Conservation (phyloP, 2,113 vertebrate genomes). For the Sebastes schlegelii region DNA sequence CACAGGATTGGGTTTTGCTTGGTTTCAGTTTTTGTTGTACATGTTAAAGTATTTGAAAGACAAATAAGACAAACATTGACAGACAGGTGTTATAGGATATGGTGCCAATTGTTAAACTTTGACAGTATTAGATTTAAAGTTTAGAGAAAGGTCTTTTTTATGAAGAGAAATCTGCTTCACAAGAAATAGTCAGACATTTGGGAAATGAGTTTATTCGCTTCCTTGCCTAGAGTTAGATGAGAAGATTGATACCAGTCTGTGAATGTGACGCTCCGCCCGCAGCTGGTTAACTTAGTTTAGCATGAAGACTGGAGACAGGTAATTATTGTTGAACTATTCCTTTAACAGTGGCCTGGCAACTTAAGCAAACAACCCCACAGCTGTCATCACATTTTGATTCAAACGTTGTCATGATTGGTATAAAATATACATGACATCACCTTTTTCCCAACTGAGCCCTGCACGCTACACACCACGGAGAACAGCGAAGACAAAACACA, state of each 20-base stretch:
- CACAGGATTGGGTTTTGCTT: not conserved
- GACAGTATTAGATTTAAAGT: too few species aligned
- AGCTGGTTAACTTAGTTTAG: not conserved
- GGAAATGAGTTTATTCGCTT: not conserved
- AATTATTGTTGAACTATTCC: not conserved
- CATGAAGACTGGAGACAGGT: not conserved
- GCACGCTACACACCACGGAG: not conserved
- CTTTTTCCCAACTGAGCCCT: not conserved
- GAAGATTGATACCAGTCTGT: not conserved
- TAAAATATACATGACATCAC: not conserved
- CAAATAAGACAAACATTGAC: not conserved
- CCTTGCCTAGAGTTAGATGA: not conserved
- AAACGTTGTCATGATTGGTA: not conserved
- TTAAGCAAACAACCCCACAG: not conserved
- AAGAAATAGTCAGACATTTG: not conserved
- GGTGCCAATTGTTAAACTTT: too few species aligned
- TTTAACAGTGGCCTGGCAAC: not conserved
- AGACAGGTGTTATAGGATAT: too few species aligned
- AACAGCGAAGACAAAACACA: not conserved
- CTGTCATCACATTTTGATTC: not conserved
- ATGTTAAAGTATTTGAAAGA: not conserved
- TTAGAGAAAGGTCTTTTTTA: not conserved
- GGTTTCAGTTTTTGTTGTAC: not conserved
- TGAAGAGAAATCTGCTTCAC: not conserved
- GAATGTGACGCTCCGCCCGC: not conserved